These are phyloP conservation scores for Oscheius onirici DNA, from an alignment of 2,888 invertebrate genomes.

Conservation along the genomic window DNA sequence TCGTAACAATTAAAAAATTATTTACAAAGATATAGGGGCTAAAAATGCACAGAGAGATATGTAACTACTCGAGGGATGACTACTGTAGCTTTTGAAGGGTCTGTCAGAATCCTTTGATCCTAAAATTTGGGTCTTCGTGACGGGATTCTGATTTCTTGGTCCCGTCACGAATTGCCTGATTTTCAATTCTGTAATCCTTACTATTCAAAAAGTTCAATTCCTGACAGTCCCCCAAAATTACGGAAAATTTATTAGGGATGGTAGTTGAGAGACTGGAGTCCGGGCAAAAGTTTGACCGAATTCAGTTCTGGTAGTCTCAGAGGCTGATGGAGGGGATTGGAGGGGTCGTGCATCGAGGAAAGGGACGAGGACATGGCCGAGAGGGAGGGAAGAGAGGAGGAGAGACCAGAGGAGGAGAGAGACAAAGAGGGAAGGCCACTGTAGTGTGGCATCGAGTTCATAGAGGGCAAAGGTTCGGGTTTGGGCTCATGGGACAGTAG, in stretches of 20 bases:
- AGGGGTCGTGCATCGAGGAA: constrained; percentile 37
- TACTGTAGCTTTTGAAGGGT: not conserved
- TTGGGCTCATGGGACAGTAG: constrained; percentile 3
- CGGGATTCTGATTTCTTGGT: too few species aligned
- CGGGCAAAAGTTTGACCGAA: constrained; percentile 23
- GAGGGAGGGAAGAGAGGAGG: constrained; percentile 22
- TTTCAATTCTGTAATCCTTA: too few species aligned
- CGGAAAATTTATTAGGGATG: not conserved
- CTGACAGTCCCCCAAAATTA: too few species aligned
- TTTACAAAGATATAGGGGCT: constrained; percentile 19
- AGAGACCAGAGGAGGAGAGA: constrained; percentile 7
- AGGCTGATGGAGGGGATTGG: constrained; percentile 43
- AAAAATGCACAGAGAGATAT: constrained; percentile 10
- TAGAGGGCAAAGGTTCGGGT: constrained; percentile 17
- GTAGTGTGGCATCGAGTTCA: constrained; percentile 24
- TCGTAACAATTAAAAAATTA: constrained; percentile 18
- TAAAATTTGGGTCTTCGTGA: too few species aligned
- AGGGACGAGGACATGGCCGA: constrained; percentile 29
- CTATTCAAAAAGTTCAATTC: too few species aligned
- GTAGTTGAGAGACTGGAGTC: constrained; percentile 7
- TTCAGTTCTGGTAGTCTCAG: constrained; percentile 50
- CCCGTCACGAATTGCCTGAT: too few species aligned
- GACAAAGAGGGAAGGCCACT: constrained; percentile 12
- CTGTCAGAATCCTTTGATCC: not conserved
- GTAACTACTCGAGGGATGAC: not conserved